phyloP scores from a whole-genome alignment of 2,113 vertebrate species.

The Sturnira hondurensis region DNA sequence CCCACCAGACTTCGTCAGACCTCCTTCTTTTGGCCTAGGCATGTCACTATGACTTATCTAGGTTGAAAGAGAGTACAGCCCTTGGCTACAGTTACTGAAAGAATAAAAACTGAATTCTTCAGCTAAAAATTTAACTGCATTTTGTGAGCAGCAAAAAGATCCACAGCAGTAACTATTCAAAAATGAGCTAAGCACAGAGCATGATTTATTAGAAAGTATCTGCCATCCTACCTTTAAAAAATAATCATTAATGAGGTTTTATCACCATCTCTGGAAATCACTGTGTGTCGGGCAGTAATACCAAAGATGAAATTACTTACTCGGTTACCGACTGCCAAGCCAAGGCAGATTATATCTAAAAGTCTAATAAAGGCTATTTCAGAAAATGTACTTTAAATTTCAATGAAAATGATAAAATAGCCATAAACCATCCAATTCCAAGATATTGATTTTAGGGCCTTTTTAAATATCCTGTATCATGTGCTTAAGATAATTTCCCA shows the following conservation, averaged over 20 bases:
- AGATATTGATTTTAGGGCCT: background rate
- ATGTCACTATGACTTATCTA: slow-evolving; percentile 47
- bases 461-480: background rate
- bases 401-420: slow-evolving; percentile 31
- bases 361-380: slow-evolving; percentile 18
- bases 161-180: background rate
- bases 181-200: background rate
- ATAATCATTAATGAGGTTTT: slow-evolving; percentile 10
- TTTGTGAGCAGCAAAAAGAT: slow-evolving; percentile 35
- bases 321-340: slow-evolving; percentile 21
- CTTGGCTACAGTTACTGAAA: slow-evolving; percentile 20
- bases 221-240: background rate
- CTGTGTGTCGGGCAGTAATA: slow-evolving; percentile 9
- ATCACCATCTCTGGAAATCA: background rate
- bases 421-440: background rate
- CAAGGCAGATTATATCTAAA: slow-evolving; percentile 35
- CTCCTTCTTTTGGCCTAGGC: background rate
- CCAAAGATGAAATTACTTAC: slow-evolving; percentile 37
- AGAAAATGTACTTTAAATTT: slow-evolving; percentile 34
- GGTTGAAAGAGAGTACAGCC: background rate
- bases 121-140: slow-evolving; percentile 39
- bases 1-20: background rate
- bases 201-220: background rate
- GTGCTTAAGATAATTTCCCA: slow-evolving; percentile 15
- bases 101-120: slow-evolving; percentile 55